Evolutionary conservation across 2,888 invertebrate genomes (phyloP).

Genomic region (Unio pictorum): DNA sequence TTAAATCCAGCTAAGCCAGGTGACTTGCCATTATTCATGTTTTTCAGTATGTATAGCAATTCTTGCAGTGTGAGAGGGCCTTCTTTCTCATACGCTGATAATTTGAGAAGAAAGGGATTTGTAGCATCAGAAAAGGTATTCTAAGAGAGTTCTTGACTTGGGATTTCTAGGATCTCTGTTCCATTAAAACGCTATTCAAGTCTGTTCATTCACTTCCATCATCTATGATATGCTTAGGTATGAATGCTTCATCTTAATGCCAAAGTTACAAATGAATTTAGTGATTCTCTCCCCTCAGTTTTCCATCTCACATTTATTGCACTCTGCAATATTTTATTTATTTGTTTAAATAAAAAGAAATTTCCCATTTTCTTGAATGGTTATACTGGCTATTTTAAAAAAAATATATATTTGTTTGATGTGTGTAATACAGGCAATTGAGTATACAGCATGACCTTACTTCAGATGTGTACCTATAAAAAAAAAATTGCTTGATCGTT

Average conservation of each 20-base stretch:
- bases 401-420: too few relatives aligned
- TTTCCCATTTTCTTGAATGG: too few relatives aligned
- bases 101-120: slow-evolving; percentile 6
- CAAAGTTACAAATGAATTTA: slow-evolving; percentile 1
- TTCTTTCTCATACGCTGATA: background rate
- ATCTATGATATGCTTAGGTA: background rate
- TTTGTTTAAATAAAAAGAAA: too few relatives aligned
- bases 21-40: slow-evolving; percentile 6
- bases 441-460: too few relatives aligned
- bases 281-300: background rate
- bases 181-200: background rate
- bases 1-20: slow-evolving; percentile 4
- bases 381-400: too few relatives aligned
- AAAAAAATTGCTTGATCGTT: too few relatives aligned
- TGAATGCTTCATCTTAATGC: background rate
- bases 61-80: slow-evolving; percentile 2
- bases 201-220: background rate
- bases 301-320: background rate
- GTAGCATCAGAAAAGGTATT: slow-evolving; percentile 1
- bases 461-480: too few relatives aligned
- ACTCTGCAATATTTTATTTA: too few relatives aligned
- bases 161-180: slow-evolving; percentile 4
- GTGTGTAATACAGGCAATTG: too few relatives aligned
- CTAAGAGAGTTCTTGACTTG: background rate
- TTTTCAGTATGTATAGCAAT: slow-evolving; percentile 8